These are phyloP conservation scores for Chionomys nivalis DNA, from an alignment of 2,113 vertebrate species.

Conservation along the genomic window DNA sequence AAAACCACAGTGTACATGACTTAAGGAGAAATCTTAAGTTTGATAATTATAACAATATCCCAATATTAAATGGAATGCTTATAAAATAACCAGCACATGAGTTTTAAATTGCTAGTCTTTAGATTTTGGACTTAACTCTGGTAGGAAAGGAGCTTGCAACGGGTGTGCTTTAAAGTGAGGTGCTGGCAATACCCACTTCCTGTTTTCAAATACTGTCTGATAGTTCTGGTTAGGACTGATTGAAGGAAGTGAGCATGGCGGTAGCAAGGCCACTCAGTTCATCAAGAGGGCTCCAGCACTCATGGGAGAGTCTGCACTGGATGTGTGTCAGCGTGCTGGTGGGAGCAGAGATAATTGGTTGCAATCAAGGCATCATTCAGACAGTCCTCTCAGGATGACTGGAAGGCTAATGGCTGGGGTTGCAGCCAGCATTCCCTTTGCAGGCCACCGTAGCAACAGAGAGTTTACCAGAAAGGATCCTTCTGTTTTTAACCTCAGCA, in stretches of 20 bases:
- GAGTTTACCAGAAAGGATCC: background rate
- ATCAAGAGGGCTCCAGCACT: background rate
- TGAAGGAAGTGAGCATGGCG: background rate
- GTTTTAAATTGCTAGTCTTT: constrained; percentile 4
- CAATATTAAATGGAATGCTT: constrained; percentile 30
- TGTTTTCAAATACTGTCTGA: background rate
- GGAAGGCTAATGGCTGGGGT: background rate
- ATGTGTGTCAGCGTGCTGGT: background rate
- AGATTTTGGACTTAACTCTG: constrained; percentile 9
- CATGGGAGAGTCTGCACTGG: background rate
- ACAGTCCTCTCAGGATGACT: background rate
- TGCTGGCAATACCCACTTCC: constrained; percentile 24
- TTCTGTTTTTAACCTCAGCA: background rate
- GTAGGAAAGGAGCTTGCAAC: background rate
- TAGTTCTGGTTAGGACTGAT: background rate
- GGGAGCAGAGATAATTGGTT: constrained; percentile 3
- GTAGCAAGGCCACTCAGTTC: constrained; percentile 5
- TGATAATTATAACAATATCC: constrained; percentile 31
- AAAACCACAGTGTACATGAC: background rate
- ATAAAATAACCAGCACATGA: background rate
- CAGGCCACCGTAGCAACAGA: background rate
- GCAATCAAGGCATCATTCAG: background rate
- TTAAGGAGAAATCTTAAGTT: constrained; percentile 22
- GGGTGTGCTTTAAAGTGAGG: background rate
- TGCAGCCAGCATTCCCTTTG: background rate